Conservation (phyloP, 2,113 vertebrate species). For the Climacteris rufus region DNA sequence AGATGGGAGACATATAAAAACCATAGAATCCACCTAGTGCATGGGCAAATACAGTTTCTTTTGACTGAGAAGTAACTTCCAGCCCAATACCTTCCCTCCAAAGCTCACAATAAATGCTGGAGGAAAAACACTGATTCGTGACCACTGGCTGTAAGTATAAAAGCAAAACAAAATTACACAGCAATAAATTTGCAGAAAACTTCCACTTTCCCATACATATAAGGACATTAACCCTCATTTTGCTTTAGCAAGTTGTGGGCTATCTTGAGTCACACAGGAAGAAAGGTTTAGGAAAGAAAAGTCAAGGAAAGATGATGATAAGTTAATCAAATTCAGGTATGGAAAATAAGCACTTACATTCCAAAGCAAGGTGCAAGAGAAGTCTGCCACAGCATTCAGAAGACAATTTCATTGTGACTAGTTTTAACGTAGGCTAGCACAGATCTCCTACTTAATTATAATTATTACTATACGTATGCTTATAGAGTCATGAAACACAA, state of each 20-base stretch:
- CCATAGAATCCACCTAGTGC: neutral
- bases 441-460: neutral
- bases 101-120: neutral
- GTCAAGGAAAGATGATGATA: neutral
- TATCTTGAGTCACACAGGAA: accelerated
- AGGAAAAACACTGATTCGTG: neutral
- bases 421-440: neutral
- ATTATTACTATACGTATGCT: neutral
- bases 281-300: neutral
- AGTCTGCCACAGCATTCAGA: neutral
- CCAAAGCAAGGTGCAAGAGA: neutral
- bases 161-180: neutral
- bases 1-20: neutral
- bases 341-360: neutral
- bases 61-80: neutral
- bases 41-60: neutral
- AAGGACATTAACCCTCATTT: neutral
- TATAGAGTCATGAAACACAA: slow-evolving; percentile 8
- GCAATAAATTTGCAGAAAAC: neutral
- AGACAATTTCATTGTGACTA: neutral
- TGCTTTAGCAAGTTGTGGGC: neutral
- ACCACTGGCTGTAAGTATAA: neutral
- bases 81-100: neutral
- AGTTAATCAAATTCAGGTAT: neutral
- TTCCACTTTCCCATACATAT: neutral